phyloP scores from a whole-genome alignment of 1,140 invertebrate genomes.

The Zophobas morio region DNA sequence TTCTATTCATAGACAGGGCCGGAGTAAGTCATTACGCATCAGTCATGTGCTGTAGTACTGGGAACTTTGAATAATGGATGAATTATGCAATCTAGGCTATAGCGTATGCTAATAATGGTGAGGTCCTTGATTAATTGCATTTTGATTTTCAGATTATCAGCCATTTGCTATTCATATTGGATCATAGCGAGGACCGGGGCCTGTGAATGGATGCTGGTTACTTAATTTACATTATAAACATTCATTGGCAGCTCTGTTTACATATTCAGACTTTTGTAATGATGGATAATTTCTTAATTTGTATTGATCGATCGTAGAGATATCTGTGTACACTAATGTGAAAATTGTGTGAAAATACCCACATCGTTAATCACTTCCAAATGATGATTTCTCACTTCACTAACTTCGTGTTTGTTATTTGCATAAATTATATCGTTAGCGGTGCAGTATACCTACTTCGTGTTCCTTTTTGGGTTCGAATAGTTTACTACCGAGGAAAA shows the following conservation, averaged over 20 bases:
- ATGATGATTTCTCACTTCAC: no score
- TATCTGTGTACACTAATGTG: no score
- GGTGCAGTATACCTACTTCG: no score
- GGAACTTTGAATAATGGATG: conserved; percentile 63
- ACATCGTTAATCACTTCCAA: no score
- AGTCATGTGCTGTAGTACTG: conserved; percentile 57
- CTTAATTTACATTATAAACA: conserved; percentile 41
- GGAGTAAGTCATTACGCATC: conserved; percentile 63
- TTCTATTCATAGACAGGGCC: conserved; percentile 56
- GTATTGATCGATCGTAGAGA: no score
- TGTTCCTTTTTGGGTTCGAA: no score
- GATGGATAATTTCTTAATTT: no score
- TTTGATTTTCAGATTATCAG: conserved; percentile 65
- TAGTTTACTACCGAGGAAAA: no score
- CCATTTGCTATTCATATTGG: conserved; percentile 61
- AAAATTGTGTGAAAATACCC: no score
- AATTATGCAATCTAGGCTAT: conserved; percentile 62
- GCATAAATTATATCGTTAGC: no score
- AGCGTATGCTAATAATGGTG: conserved; percentile 62
- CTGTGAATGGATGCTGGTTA: conserved; percentile 26
- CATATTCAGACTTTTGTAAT: neutral
- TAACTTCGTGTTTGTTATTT: no score
- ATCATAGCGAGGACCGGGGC: conserved; percentile 14
- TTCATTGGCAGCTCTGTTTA: conserved; percentile 12
- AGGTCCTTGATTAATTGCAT: conserved; percentile 64